Base-by-base conservation (phyloP, 2,888 invertebrate species). In the Athetis lepigone region DNA sequence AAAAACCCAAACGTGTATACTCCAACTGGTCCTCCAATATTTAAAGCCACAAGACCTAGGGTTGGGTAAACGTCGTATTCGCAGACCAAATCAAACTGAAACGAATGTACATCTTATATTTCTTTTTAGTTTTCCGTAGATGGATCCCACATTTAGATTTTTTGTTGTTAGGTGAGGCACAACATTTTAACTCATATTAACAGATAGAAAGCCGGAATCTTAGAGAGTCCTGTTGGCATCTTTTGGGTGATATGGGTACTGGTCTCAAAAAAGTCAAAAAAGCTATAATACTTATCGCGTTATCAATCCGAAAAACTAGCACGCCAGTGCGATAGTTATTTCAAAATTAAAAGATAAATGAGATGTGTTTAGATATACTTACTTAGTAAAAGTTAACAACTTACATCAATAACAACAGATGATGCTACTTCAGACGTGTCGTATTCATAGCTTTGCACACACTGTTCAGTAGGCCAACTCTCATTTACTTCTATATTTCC, bases 81-180 rank as follows among this genome's bases (percentile, higher is more conserved):
- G 88, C 98, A 98, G 46, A 98, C 98, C 84, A 99, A 95, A 93
- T 98, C 96, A 90, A 98, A 98, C 98, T 98, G 95, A 56, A 73
- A 73, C 6, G 27, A 13, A 54, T 42, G 2, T 23, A 7, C 7
- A 9, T 25, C 25, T 9, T 27, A 9, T 27, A 7, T 27, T 29
- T 13, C 3, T 33, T 33, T 33, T 33, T 13, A 13, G 2, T 33
- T 13, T 13, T 4, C 4, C 13, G 4, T 33, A 33, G 4, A n/a
- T n/a, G n/a, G n/a, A n/a, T n/a, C n/a, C n/a, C n/a, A n/a, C n/a
- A n/a, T n/a, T n/a, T n/a, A n/a, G n/a, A n/a, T n/a, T n/a, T n/a
- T n/a, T n/a, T n/a, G n/a, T n/a, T n/a, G n/a, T n/a, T n/a, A n/a
- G n/a, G n/a, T n/a, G n/a, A n/a, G n/a, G n/a, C n/a, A n/a, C n/a